Evolutionary conservation across 1,140 invertebrate genomes (phyloP).

Genomic region (Colletes gigas): DNA sequence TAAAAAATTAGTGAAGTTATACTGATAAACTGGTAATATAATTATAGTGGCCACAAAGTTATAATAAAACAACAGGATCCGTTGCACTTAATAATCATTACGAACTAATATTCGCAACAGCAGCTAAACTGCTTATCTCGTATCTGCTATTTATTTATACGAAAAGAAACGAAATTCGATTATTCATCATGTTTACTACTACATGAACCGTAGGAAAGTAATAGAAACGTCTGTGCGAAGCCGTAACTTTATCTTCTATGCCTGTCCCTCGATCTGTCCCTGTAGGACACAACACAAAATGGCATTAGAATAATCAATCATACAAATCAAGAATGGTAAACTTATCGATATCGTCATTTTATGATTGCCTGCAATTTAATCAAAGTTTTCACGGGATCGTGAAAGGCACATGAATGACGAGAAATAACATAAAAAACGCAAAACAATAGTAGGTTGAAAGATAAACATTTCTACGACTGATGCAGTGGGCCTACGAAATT

Average conservation of each 20-base stretch:
- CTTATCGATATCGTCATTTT: slow-evolving; percentile 31
- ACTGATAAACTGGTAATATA: slow-evolving; percentile 15
- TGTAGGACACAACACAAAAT: slow-evolving; percentile 74
- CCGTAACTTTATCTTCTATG: slow-evolving; percentile 77
- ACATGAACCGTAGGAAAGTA: slow-evolving; percentile 62
- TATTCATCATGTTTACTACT: slow-evolving; percentile 36
- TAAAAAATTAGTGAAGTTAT: slow-evolving; percentile 28
- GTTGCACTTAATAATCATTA: slow-evolving; percentile 8
- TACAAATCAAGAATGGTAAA: neutral
- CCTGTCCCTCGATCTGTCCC: slow-evolving; percentile 77
- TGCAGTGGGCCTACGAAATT: slow-evolving; percentile 50
- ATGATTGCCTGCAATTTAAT: neutral
- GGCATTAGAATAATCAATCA: slow-evolving; percentile 54
- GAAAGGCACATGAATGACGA: neutral
- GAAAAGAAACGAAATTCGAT: slow-evolving; percentile 26
- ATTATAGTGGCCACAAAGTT: neutral
- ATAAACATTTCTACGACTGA: slow-evolving; percentile 53
- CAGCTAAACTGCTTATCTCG: slow-evolving; percentile 1
- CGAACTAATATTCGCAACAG: slow-evolving; percentile 1
- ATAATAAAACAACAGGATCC: slow-evolving; percentile 12
- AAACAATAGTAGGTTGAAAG: slow-evolving; percentile 15
- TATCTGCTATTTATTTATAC: slow-evolving; percentile 1
- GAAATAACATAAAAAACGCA: slow-evolving; percentile 36
- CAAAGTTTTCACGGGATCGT: neutral
- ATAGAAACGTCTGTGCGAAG: slow-evolving; percentile 65